phyloP scores from a whole-genome alignment of 2,888 invertebrate genomes.

The Actias luna region DNA sequence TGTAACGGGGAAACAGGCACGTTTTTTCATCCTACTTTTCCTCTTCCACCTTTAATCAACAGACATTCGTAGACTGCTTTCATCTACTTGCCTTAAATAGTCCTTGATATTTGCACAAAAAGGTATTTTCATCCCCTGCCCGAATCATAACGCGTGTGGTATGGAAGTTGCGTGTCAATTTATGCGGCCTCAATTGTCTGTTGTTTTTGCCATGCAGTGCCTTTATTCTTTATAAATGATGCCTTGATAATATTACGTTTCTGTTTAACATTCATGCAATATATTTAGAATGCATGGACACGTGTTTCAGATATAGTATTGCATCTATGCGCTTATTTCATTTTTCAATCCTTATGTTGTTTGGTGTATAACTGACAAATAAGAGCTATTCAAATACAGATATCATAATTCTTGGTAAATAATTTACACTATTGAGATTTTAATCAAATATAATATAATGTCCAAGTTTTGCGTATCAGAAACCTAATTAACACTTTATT shows the following conservation, averaged over 20 bases:
- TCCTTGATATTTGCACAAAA: slow-evolving; percentile 45
- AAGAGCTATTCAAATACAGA: too few relatives aligned
- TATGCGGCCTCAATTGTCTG: slow-evolving; percentile 38
- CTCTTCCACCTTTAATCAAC: slow-evolving; percentile 41
- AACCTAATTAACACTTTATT: too few relatives aligned
- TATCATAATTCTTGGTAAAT: too few relatives aligned
- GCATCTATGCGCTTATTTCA: too few relatives aligned
- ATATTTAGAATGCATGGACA: neutral
- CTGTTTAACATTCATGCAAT: neutral
- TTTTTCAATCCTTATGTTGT: too few relatives aligned
- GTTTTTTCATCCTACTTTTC: slow-evolving; percentile 29
- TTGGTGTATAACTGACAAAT: too few relatives aligned
- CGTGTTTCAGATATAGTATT: too few relatives aligned
- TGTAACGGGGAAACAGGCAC: slow-evolving; percentile 34
- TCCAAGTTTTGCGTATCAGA: too few relatives aligned
- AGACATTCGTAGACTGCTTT: slow-evolving; percentile 38
- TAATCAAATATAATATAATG: too few relatives aligned
- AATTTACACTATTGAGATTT: too few relatives aligned
- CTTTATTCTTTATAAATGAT: slow-evolving; percentile 16
- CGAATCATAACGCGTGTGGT: slow-evolving; percentile 38
- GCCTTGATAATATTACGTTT: slow-evolving; percentile 22
- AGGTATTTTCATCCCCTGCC: slow-evolving; percentile 39
- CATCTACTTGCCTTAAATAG: slow-evolving; percentile 34
- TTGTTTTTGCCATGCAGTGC: slow-evolving; percentile 27
- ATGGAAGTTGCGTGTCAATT: slow-evolving; percentile 35